These are phyloP conservation scores for Clarias macrocephalus DNA, from an alignment of 2,113 vertebrate genomes.

Conservation along the genomic window DNA sequence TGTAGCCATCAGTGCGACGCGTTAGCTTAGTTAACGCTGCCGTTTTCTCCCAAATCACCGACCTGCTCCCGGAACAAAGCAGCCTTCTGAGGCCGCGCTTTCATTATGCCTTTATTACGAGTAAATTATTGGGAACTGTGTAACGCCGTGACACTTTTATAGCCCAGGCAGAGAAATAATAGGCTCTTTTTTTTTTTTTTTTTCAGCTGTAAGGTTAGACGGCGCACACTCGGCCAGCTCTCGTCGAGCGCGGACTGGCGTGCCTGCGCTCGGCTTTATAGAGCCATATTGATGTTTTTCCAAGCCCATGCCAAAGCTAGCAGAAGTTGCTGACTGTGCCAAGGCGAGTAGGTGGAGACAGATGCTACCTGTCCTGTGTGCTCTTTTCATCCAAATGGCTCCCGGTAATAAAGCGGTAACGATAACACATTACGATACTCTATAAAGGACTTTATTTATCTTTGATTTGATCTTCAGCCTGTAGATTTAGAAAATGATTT, in stretches of 20 bases:
- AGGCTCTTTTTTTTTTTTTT: slow-evolving; percentile 34
- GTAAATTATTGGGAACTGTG: slow-evolving; percentile 8
- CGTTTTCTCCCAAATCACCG: neutral
- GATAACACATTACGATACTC: slow-evolving; percentile 62
- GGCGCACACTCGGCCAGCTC: slow-evolving; percentile 54
- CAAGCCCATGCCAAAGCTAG: slow-evolving; percentile 75
- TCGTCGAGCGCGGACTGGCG: slow-evolving; percentile 75
- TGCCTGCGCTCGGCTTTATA: slow-evolving; percentile 73
- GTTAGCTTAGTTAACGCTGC: neutral
- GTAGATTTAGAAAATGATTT: neutral
- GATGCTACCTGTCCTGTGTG: slow-evolving; percentile 77
- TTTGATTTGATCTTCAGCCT: slow-evolving; percentile 16
- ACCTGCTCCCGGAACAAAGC: no score
- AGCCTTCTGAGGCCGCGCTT: neutral
- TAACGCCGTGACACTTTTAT: slow-evolving; percentile 28
- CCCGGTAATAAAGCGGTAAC: slow-evolving; percentile 75
- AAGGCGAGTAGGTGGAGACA: slow-evolving; percentile 78
- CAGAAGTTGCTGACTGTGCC: slow-evolving; percentile 76
- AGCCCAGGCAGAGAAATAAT: slow-evolving; percentile 13
- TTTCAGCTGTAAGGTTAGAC: slow-evolving; percentile 41
- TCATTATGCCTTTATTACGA: neutral
- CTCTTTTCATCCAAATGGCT: slow-evolving; percentile 73
- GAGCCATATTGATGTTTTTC: slow-evolving; percentile 78
- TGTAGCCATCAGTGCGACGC: no score
- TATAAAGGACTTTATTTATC: slow-evolving; percentile 37